Percentiles rank a stretch among this genome's conserved stretches.
Conservation (phyloP, 2,113 vertebrate species). For the Gymnorhina tibicen region DNA sequence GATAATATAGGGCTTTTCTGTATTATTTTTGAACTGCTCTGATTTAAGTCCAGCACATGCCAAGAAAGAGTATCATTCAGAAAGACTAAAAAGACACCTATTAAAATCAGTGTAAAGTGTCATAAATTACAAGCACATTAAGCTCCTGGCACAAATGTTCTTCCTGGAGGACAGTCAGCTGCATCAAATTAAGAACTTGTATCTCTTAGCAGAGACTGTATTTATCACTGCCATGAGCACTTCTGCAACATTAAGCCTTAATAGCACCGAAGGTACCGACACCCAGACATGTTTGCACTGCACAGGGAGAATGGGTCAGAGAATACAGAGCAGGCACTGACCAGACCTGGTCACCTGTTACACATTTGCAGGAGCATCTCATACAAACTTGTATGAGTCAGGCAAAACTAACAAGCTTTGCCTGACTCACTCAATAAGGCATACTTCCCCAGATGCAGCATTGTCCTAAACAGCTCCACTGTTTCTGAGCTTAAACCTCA, state of each 20-base stretch:
- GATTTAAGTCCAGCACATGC: not conserved
- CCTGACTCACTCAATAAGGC: not conserved
- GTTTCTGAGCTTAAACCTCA: not conserved
- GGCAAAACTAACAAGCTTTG: not conserved
- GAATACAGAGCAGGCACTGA: not conserved
- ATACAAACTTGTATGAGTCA: not conserved
- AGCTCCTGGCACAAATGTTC: not conserved
- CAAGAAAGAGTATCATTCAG: not conserved
- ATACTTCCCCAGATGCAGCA: not conserved
- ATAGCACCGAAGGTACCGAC: not conserved
- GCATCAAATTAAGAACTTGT: not conserved
- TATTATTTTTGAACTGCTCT: not conserved
- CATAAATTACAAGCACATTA: not conserved
- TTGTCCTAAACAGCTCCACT: not conserved
- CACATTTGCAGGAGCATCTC: not conserved
- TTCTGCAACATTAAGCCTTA: not conserved
- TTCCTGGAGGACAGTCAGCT: not conserved
- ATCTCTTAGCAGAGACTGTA: not conserved
- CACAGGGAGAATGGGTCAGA: not conserved
- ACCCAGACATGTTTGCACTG: not conserved
- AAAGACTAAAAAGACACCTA: not conserved
- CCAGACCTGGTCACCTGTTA: not conserved
- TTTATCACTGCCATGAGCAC: not conserved
- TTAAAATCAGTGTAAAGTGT: not conserved
- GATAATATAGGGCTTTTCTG: fast-evolving